Evolutionary conservation across 2,888 invertebrate species (phyloP).

Genomic region (Leptothorax acervorum): DNA sequence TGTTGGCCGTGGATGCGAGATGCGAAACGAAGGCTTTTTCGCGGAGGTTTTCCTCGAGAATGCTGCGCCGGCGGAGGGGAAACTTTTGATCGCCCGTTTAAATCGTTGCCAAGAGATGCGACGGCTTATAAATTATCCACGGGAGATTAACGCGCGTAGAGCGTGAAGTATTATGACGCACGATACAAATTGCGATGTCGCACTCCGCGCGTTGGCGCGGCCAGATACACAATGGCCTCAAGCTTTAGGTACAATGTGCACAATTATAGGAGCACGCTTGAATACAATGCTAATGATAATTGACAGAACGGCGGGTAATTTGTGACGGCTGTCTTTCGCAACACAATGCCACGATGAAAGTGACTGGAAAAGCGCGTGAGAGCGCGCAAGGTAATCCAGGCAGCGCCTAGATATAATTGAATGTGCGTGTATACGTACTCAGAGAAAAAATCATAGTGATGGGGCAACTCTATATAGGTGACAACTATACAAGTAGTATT

Average conservation of each 20-base stretch:
- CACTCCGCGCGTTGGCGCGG: slow-evolving; percentile 17
- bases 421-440: too few species aligned
- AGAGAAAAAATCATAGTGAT: too few species aligned
- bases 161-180: slow-evolving; percentile 22
- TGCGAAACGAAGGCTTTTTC: slow-evolving; percentile 33
- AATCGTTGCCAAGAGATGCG: slow-evolving; percentile 26
- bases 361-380: slow-evolving; percentile 26
- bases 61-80: background rate
- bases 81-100: slow-evolving; percentile 19
- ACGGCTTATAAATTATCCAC: slow-evolving; percentile 41
- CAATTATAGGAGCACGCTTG: slow-evolving; percentile 24
- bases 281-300: slow-evolving; percentile 43
- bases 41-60: background rate
- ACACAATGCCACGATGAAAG: background rate
- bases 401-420: background rate
- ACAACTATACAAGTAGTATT: too few species aligned
- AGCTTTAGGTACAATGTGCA: background rate
- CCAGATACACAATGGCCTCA: slow-evolving; percentile 4
- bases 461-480: too few species aligned
- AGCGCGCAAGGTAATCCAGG: background rate
- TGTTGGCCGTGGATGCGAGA: slow-evolving; percentile 8
- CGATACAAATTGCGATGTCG: slow-evolving; percentile 35
- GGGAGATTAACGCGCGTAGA: slow-evolving; percentile 37
- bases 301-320: slow-evolving; percentile 8
- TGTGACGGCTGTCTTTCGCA: slow-evolving; percentile 36